These are phyloP conservation scores for Rhynchophorus ferrugineus DNA, from an alignment of 1,140 invertebrate genomes.

Conservation along the genomic window DNA sequence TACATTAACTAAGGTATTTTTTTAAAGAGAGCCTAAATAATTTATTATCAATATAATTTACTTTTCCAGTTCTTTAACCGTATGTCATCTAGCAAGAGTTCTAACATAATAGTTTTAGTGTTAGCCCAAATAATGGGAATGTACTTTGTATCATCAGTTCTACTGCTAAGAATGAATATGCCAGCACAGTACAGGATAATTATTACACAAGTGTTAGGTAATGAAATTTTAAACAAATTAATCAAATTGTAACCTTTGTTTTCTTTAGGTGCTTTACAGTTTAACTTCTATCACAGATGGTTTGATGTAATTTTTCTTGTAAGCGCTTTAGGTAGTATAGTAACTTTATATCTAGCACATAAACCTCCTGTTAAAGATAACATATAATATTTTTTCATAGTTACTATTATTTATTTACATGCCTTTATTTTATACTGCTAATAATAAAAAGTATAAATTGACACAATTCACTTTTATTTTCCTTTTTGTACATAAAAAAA, in stretches of 20 bases:
- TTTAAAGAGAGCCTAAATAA: not conserved
- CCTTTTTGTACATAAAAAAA: conserved; percentile 5
- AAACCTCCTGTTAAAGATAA: conserved; percentile 62
- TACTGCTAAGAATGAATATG: conserved; percentile 99
- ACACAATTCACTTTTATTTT: conserved; percentile 9
- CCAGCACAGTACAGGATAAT: conserved; percentile 94
- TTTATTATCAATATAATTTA: conserved; percentile 1
- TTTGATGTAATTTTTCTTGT: conserved; percentile 99
- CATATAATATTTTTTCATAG: conserved; percentile 13
- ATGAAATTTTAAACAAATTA: not conserved
- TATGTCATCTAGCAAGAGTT: conserved; percentile 98
- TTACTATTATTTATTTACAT: conserved; percentile 2
- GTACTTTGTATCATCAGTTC: conserved; percentile 98
- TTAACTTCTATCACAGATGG: conserved; percentile 99
- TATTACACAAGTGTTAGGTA: conserved; percentile 85
- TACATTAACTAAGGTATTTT: conserved; percentile 87
- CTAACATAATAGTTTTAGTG: conserved; percentile 95
- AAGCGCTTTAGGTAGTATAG: conserved; percentile 91
- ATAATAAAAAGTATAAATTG: conserved; percentile 5
- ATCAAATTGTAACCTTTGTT: not conserved
- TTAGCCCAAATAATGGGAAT: conserved; percentile 99
- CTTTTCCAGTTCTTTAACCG: conserved; percentile 94
- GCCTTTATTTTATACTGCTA: not conserved
- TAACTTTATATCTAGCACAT: conserved; percentile 91
- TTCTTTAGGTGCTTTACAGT: conserved; percentile 81